Evolutionary conservation across 2,888 invertebrate genomes (phyloP), one percentile per base, ranked within the genome.

Genomic region (Lepidonotus clava): DNA sequence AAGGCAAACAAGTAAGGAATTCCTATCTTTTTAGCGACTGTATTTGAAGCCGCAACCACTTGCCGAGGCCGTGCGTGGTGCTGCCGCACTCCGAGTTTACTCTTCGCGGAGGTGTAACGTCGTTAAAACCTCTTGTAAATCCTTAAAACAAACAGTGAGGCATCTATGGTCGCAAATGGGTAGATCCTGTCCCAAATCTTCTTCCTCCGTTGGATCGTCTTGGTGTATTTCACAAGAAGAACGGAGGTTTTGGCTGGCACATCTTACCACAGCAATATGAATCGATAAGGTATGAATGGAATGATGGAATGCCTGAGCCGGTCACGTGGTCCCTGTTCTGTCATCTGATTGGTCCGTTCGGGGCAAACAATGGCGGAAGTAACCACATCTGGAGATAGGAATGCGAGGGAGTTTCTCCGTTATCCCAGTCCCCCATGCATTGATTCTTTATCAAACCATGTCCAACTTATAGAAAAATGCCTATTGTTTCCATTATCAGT

Each of bases 271-370:
- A 80, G 18, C 36, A 71, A 34, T 32, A 41, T 41, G 80, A 66
- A 61, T 66, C 41, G n/a, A 53, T 83, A 24, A 84, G 84, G 66
- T 66, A 84, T 84, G 84, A 84, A 84, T 84, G 84, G 84, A 84
- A 84, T 84, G 84, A 41, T 24, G 84, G 84, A 40, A 84, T 84
- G 84, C 38, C 24, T 18, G 28, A 41, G 80, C 46, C 51, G 41
- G 80, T 80, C 80, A 80, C 80, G 46, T 80, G 80, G 46, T 1
- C 41, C 46, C 18, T 11, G 46, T 80, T 80, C 80, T 46, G 11
- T 80, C 80, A 8, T 80, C 18, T 80, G 80, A 80, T 80, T 80
- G 80, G 80, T 24, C n/a, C 0, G 1, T 5, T 21, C 8, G 8
- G 18, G 24, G 80, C 24, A 46, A 80, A 80, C 80, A 80, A 80